Evolutionary conservation across 2,888 invertebrate species (phyloP), one percentile per base, ranked within the genome.

Genomic region (Elgonia sp.): DNA sequence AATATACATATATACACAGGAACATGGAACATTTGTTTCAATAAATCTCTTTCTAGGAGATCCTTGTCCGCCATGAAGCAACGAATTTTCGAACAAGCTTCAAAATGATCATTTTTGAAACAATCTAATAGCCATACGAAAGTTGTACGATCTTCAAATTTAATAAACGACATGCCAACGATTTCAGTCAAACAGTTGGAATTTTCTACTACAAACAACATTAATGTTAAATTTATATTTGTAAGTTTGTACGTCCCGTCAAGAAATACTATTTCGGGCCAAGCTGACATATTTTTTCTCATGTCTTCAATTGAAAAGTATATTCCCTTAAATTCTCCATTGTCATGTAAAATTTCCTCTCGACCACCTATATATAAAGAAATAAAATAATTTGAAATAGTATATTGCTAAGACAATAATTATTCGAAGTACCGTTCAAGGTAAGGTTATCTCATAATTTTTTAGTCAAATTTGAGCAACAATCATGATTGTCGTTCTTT

Each of bases 71-170:
- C n/a, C n/a, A n/a, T n/a, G n/a, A n/a, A n/a, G n/a, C n/a, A n/a
- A n/a, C n/a, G n/a, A n/a, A n/a, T n/a, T n/a, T n/a, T n/a, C n/a
- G n/a, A n/a, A n/a, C n/a, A n/a, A n/a, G n/a, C n/a, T n/a, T n/a
- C n/a, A n/a, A n/a, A n/a, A n/a, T n/a, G n/a, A n/a, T n/a, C n/a
- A n/a, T n/a, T n/a, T n/a, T n/a, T n/a, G n/a, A n/a, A n/a, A 18
- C 20, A 18, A 10, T 80, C 62, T 8, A 80, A 40, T 57, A 80
- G 37, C 80, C 70, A 80, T 8, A 18, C 8, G 42, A 75, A 75
- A 9, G 60, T 75, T 14, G 55, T 62, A 12, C n/a, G 40, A 14
- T 75, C 73, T 46, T 75, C 73, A 16, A 57, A 72, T 5, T 4
- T 57, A 55, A 72, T 14, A 9, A 72, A 46, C 9, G 55, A 6